Evolutionary conservation across 2,113 vertebrate species (phyloP).

Genomic region (Nerophis lumbriciformis): DNA sequence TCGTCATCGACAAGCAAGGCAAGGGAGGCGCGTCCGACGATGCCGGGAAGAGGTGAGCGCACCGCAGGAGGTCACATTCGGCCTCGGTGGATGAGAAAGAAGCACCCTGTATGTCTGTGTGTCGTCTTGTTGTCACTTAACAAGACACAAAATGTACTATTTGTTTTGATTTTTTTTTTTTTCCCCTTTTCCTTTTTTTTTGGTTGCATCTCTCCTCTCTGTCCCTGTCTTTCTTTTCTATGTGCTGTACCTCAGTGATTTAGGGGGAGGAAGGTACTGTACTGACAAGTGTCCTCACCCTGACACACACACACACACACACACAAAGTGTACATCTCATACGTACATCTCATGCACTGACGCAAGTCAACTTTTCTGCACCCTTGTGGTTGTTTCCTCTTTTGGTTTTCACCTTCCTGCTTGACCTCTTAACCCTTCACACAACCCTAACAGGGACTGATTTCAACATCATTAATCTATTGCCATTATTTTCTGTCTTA

Average conservation of each 20-base stretch:
- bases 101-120: slow-evolving; percentile 37
- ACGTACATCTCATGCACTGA: slow-evolving; percentile 25
- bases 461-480: slow-evolving; percentile 29
- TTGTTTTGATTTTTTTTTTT: slow-evolving; percentile 18
- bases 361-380: slow-evolving; percentile 23
- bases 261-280: slow-evolving; percentile 79
- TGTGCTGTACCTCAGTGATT: slow-evolving; percentile 77
- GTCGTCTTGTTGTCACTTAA: slow-evolving; percentile 40
- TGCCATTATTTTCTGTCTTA: slow-evolving; percentile 9
- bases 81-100: neutral
- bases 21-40: slow-evolving; percentile 95
- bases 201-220: slow-evolving; percentile 65
- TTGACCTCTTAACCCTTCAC: slow-evolving; percentile 37
- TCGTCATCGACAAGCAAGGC: slow-evolving; percentile 98
- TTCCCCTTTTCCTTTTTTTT: slow-evolving; percentile 25
- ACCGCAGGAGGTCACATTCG: neutral
- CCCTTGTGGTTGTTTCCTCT: slow-evolving; percentile 30
- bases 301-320: slow-evolving; percentile 20
- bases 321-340: neutral
- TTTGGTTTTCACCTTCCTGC: slow-evolving; percentile 36
- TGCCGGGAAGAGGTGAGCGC: slow-evolving; percentile 87
- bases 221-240: slow-evolving; percentile 71
- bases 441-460: slow-evolving; percentile 24
- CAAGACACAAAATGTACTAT: slow-evolving; percentile 38
- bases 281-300: slow-evolving; percentile 61